phyloP scores from a whole-genome alignment of 2,888 invertebrate genomes.

The Plutella xylostella region DNA sequence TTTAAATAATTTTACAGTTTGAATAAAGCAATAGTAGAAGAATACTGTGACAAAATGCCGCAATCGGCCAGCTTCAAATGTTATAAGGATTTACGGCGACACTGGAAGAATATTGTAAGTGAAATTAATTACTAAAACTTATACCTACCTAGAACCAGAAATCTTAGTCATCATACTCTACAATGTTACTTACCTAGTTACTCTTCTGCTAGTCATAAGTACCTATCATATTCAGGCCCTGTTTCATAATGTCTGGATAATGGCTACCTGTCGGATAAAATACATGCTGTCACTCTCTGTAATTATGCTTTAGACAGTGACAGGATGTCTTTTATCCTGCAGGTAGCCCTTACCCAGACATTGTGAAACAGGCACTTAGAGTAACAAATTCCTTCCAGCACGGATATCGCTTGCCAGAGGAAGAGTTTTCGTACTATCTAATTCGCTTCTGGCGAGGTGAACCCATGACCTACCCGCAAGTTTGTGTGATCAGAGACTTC shows the following conservation, averaged over 20 bases:
- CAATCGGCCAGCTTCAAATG: slow-evolving; percentile 38
- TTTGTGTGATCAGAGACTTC: slow-evolving; percentile 39
- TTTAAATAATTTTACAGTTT: slow-evolving; percentile 29
- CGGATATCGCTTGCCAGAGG: slow-evolving; percentile 52
- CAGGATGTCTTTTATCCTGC: too few relatives aligned
- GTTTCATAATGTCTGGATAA: too few relatives aligned
- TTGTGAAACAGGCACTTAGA: too few relatives aligned
- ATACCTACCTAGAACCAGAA: too few relatives aligned
- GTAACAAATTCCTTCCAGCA: slow-evolving; percentile 32
- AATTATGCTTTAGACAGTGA: too few relatives aligned
- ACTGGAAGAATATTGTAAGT: slow-evolving; percentile 67
- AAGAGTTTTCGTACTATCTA: slow-evolving; percentile 37
- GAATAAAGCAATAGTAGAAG: slow-evolving; percentile 47
- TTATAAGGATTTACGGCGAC: slow-evolving; percentile 59
- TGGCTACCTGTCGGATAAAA: too few relatives aligned
- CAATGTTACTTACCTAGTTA: too few relatives aligned
- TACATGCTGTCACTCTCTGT: too few relatives aligned
- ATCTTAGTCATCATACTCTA: too few relatives aligned
- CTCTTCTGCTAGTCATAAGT: too few relatives aligned
- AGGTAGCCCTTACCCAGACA: too few relatives aligned
- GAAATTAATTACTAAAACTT: too few relatives aligned
- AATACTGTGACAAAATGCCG: slow-evolving; percentile 31
- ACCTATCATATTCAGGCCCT: neutral
- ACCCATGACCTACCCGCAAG: slow-evolving; percentile 47
- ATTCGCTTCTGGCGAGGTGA: slow-evolving; percentile 58